phyloP scores from a whole-genome alignment of 2,797 vertebrate species.

The Gambusia yucatana region DNA sequence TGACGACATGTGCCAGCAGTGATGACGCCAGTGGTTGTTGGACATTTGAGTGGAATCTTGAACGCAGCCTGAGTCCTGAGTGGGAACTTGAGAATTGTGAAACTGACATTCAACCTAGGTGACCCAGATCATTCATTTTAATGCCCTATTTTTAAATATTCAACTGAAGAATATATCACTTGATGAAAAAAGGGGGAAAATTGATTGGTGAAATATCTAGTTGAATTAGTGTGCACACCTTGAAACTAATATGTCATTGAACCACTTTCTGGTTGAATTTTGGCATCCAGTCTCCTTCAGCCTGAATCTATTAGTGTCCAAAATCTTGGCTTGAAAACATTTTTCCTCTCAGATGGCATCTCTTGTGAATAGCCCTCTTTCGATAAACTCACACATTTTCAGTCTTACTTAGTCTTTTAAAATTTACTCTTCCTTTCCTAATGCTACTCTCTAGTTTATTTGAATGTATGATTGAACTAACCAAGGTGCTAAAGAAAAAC shows the following conservation, averaged over 20 bases:
- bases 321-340: neutral
- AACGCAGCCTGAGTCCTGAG: constrained; percentile 76
- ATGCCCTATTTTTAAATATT: neutral
- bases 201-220: neutral
- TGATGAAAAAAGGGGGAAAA: neutral
- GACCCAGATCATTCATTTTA: constrained; percentile 60
- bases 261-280: neutral
- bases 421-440: neutral
- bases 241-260: neutral
- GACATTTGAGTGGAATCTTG: constrained; percentile 70
- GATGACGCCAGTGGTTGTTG: constrained; percentile 64
- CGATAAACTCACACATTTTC: neutral
- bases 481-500: too few relatives aligned
- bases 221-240: neutral
- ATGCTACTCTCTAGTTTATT: neutral
- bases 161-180: neutral
- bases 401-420: neutral
- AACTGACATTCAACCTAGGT: constrained; percentile 76
- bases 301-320: neutral
- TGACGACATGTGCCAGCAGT: constrained; percentile 60
- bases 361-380: neutral
- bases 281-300: neutral
- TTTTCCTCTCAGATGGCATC: neutral
- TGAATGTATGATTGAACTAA: neutral
- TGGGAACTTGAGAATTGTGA: constrained; percentile 81